Evolutionary conservation across 2,888 invertebrate species (phyloP), one percentile per base, ranked within the genome.

Genomic region (Caenorhabditis drosophilae): DNA sequence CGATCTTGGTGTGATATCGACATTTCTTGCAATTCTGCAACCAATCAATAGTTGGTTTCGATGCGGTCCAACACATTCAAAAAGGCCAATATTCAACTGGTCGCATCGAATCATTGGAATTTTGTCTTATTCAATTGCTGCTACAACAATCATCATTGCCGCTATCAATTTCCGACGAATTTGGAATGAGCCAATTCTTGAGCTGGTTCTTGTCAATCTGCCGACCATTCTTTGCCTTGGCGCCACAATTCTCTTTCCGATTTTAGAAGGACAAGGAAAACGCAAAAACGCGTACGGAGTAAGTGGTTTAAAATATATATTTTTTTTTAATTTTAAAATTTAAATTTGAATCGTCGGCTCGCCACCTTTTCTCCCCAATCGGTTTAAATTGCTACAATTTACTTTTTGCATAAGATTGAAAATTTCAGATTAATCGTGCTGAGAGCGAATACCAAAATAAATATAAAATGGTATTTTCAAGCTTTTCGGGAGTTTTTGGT

Each of bases 151-250:
- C 41, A 61, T 70, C 34, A 56, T 73, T 20, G 73, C 70, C 2
- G 70, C 70, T 7, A 57, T 62, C 0, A 52, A 73, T 34, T 73
- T 73, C 66, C 57, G 57, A 23, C 49, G 55, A 34, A 62, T 72
- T 41, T 72, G 71, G 71, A 66, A 52, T 31, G 66, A 72, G 35
- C 62, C 68, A n/a, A 51, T 55, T n/a, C 45, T 72, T 6, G 66
- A 72, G 40, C 42, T 66, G 12, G 57, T 72, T 12, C 55, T 72
- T 27, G 48, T 49, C 4, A 42, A 51, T 35, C 45, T 67, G 25
- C 71, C 71, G 0, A 53, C 55, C 31, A 27, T 49, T 35, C 49
- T 72, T 18, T 59, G 59, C 23, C 16, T 72, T 12, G 50, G 38
- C 4, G 56, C 59, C 12, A 40, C 58, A 9, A 34, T 50, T 22